phyloP scores from a whole-genome alignment of 1,140 invertebrate genomes.

The Drosophila tsacasi region DNA sequence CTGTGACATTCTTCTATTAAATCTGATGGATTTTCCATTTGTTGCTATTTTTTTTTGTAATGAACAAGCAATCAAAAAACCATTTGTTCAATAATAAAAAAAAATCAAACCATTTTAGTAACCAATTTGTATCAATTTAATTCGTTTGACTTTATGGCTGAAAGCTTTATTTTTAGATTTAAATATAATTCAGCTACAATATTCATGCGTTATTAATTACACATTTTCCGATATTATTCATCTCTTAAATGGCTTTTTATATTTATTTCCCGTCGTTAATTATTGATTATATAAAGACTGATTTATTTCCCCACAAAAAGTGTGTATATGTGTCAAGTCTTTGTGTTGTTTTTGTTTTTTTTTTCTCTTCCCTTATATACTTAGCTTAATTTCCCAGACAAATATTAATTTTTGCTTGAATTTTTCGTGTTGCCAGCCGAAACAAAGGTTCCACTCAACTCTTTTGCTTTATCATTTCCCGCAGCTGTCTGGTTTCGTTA shows the following conservation, averaged over 20 bases:
- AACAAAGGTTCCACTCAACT: constrained; percentile 57
- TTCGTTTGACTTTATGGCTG: constrained; percentile 16
- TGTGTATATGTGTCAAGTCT: not conserved
- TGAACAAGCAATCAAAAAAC: constrained; percentile 39
- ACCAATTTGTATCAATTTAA: constrained; percentile 40
- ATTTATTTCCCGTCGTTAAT: not conserved
- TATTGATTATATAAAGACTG: constrained; percentile 7
- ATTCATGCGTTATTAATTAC: not conserved
- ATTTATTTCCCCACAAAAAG: constrained; percentile 1
- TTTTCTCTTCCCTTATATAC: not conserved
- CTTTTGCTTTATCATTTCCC: constrained; percentile 46
- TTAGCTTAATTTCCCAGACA: constrained; percentile 33
- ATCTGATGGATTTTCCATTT: constrained; percentile 18
- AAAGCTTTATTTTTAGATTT: constrained; percentile 13
- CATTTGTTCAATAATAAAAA: constrained; percentile 38
- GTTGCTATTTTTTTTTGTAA: constrained; percentile 18
- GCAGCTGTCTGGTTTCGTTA: constrained; percentile 52
- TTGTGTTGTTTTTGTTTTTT: not conserved
- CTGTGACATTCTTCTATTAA: constrained; percentile 1
- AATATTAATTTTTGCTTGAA: constrained; percentile 24
- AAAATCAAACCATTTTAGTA: constrained; percentile 1
- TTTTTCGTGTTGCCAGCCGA: constrained; percentile 41
- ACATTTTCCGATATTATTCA: not conserved
- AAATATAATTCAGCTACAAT: constrained; percentile 12
- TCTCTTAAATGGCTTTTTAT: constrained; percentile 8